A percentile compares a stretch with the other conserved stretches of the same genome.
Evolutionary conservation across 2,113 vertebrate species (phyloP).

Genomic region (Opisthocomus hoazin): DNA sequence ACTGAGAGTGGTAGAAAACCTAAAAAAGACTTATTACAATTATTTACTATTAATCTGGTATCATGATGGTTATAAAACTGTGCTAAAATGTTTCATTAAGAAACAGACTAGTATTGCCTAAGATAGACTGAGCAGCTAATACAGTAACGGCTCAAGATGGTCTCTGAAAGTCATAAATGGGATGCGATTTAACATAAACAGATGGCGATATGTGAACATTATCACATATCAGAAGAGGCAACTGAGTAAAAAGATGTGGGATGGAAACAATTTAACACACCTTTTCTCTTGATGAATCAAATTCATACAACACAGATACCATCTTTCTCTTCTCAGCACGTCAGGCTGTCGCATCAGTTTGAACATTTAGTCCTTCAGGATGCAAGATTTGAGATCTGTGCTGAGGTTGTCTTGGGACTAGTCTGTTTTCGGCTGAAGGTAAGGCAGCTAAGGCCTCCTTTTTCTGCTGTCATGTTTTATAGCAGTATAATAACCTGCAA

Average conservation of each 20-base stretch:
- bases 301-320: not conserved
- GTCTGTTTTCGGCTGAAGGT: slow-evolving; percentile 99
- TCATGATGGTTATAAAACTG: not conserved
- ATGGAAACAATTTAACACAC: not conserved
- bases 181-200: not conserved
- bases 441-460: not conserved
- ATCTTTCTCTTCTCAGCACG: slow-evolving; percentile 74
- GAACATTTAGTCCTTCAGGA: slow-evolving; percentile 84
- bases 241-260: not conserved
- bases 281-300: not conserved
- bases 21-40: not conserved
- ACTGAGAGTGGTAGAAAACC: not conserved
- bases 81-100: not conserved
- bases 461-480: not conserved
- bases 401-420: slow-evolving; percentile 86
- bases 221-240: not conserved
- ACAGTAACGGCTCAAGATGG: not conserved
- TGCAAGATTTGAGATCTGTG: slow-evolving; percentile 88
- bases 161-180: not conserved
- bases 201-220: not conserved
- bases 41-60: not conserved
- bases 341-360: slow-evolving; percentile 87
- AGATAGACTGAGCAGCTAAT: not conserved
- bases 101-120: not conserved
- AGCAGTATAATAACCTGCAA: not conserved